A percentile compares a stretch with the other conserved stretches of the same genome.
Conservation (phyloP, 2,113 vertebrate genomes). For the Siphamia tubifer region DNA sequence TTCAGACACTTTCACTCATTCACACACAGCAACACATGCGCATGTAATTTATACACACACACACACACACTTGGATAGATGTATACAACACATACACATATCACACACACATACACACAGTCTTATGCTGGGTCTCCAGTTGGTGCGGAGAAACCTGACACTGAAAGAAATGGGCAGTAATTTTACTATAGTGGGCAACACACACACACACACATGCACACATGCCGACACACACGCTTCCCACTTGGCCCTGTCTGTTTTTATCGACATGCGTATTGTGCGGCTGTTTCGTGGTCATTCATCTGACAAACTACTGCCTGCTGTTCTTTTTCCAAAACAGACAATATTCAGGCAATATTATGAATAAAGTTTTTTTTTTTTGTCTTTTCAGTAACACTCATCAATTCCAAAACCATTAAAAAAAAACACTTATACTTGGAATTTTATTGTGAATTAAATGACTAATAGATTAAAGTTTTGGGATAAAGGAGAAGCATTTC, state of each 20-base stretch:
- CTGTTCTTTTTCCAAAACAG: slow-evolving; percentile 23
- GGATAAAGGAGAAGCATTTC: not conserved
- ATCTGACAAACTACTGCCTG: not conserved
- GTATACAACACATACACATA: slow-evolving; percentile 5
- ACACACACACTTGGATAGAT: not conserved
- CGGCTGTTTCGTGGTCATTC: slow-evolving; percentile 24
- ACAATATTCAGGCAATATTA: not conserved
- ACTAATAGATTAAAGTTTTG: not conserved
- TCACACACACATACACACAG: not conserved
- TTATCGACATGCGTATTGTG: slow-evolving; percentile 38
- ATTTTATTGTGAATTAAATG: not conserved
- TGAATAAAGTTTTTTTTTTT: not conserved
- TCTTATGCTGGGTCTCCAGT: slow-evolving; percentile 58
- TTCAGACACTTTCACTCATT: not conserved
- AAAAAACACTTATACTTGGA: not conserved
- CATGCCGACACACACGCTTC: slow-evolving; percentile 50
- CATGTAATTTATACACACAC: no score
- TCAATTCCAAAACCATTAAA: not conserved
- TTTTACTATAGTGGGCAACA: slow-evolving; percentile 54
- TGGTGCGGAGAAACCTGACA: slow-evolving; percentile 69
- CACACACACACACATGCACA: slow-evolving; percentile 19
- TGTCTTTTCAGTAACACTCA: not conserved
- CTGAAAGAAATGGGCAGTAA: slow-evolving; percentile 62
- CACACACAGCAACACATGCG: slow-evolving; percentile 15
- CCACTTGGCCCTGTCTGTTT: slow-evolving; percentile 51